Evolutionary conservation across 2,888 invertebrate species (phyloP).

Genomic region (Balanococcus diminutus): DNA sequence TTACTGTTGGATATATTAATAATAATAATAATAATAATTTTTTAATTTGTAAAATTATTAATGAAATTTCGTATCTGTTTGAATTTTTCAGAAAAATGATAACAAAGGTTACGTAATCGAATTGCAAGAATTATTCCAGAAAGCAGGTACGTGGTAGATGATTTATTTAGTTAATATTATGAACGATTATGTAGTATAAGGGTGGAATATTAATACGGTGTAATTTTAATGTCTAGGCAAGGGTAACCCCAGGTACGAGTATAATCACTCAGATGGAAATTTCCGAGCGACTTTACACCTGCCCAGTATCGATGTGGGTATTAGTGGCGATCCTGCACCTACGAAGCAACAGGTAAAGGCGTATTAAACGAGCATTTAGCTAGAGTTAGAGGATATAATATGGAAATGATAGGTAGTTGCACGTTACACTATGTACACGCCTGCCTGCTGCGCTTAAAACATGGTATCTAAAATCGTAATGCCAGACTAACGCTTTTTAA

Average conservation of each 20-base stretch:
- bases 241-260: slow-evolving; percentile 44
- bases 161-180: background rate
- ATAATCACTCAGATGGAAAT: slow-evolving; percentile 39
- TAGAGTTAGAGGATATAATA: background rate
- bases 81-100: slow-evolving; percentile 27
- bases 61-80: background rate
- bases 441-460: background rate
- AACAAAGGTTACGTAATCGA: slow-evolving; percentile 46
- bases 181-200: no score
- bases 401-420: background rate
- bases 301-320: slow-evolving; percentile 42
- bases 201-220: background rate
- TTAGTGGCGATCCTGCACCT: slow-evolving; percentile 35
- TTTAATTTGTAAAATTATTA: background rate
- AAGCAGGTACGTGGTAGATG: slow-evolving; percentile 2
- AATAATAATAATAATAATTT: background rate
- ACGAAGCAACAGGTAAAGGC: slow-evolving; percentile 44
- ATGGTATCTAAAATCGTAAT: background rate
- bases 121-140: slow-evolving; percentile 48
- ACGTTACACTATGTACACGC: background rate
- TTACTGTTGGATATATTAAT: background rate
- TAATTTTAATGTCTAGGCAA: slow-evolving; percentile 1
- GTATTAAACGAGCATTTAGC: background rate
- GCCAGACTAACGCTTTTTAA: background rate
- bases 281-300: slow-evolving; percentile 36